Percentiles rank a stretch among this genome's conserved stretches.
These are phyloP conservation scores for Pterostichus niger DNA, from an alignment of 2,888 invertebrate species.

Conservation along the genomic window DNA sequence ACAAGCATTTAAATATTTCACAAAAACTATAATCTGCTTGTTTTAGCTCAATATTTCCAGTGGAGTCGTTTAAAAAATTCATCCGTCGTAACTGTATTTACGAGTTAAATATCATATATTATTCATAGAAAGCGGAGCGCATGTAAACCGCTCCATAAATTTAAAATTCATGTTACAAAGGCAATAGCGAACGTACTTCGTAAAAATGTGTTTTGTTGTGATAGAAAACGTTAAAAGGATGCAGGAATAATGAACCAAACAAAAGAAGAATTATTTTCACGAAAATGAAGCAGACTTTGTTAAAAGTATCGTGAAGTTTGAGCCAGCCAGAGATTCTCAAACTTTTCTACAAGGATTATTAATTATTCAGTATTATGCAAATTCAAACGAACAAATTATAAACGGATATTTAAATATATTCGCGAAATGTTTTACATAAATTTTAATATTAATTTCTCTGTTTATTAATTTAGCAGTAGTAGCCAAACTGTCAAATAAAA, in stretches of 20 bases:
- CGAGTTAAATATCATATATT: too few species aligned
- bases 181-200: too few species aligned
- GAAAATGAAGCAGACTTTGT: slow-evolving; percentile 45
- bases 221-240: slow-evolving; percentile 9
- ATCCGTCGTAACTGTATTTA: too few species aligned
- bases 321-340: slow-evolving; percentile 13
- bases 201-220: too few species aligned
- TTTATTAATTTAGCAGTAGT: neutral
- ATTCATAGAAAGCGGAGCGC: too few species aligned
- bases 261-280: slow-evolving; percentile 39
- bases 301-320: slow-evolving; percentile 41
- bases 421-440: neutral
- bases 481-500: neutral
- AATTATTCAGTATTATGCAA: too few species aligned
- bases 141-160: too few species aligned
- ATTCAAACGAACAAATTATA: too few species aligned
- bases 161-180: too few species aligned
- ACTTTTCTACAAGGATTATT: neutral
- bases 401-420: too few species aligned
- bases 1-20: neutral
- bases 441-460: neutral
- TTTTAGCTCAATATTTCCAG: too few species aligned
- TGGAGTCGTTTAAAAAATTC: too few species aligned
- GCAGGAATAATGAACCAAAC: slow-evolving; percentile 19
- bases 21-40: neutral